Base-by-base conservation (phyloP, 2,797 vertebrate genomes). In the Morus bassanus region DNA sequence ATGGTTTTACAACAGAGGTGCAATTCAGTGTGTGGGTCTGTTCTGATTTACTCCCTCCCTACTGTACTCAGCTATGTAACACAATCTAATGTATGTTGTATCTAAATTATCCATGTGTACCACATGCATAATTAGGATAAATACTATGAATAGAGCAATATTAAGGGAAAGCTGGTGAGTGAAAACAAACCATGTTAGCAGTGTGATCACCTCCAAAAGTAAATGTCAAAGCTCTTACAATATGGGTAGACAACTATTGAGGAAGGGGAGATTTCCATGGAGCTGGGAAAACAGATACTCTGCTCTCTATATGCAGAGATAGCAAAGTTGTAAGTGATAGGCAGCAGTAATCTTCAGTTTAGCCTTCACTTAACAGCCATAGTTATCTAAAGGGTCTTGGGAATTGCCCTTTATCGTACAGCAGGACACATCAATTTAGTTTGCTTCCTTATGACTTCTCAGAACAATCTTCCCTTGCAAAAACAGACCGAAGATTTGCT, bases 221-320 rank as follows among this genome's bases (percentile, higher is more conserved):
- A 93, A 96, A 76, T 88, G 83, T 89, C 88, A 96, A 97, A 96
- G 75, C n/a, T 96, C 90, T 95, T 94, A 95, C 21, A 95, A 95
- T 81, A 93, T 39, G 51, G 64, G 91, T 89, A 96, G 92, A 76
- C 92, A 96, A 56, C 89, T 96, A 90, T 17, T 27, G 31, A 65
- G 48, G 35, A 72, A 79, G n/a, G 25, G 5, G 18, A 60, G 28
- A 88, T 91, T 95, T 96, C 68, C 79, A 88, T 30, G 83, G 94
- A 48, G 11, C 63, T 67, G 31, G 16, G 70, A 74, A 88, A 91
- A 61, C 23, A 61, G 19, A 73, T 14, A 31, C 7, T 75, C 28
- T 59, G 30, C 30, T 82, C 17, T 75, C 51, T 53, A 13, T 30
- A 56, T 22, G 31, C 39, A 70, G 10, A 90, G 46, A 60, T 5